Evolutionary conservation across 1,140 invertebrate species (phyloP).

Genomic region (Nasonia vitripennis): DNA sequence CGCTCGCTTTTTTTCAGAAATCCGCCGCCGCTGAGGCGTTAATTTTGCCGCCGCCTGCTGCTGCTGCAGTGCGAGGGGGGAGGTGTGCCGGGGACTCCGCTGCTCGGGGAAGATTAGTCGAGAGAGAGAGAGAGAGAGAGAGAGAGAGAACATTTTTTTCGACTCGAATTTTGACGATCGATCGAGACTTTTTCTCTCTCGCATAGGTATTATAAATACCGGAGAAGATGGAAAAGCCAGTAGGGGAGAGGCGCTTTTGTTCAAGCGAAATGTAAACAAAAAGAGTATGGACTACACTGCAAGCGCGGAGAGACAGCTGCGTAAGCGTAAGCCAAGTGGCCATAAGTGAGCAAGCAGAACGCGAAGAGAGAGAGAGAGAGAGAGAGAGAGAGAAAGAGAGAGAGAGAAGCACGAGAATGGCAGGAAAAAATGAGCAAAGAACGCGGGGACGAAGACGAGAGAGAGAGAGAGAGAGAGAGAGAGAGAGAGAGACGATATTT

Average conservation of each 20-base stretch:
- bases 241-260: not conserved
- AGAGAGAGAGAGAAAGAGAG: no score
- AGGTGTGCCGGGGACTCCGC: no score
- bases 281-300: not conserved
- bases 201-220: no score
- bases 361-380: not conserved
- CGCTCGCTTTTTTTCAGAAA: not conserved
- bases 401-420: not conserved
- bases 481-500: not conserved
- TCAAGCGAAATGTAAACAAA: not conserved
- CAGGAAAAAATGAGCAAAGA: not conserved
- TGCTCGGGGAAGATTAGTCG: not conserved
- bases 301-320: not conserved
- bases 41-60: slow-evolving; percentile 12
- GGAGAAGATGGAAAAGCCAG: no score
- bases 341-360: not conserved
- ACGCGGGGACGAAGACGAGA: no score
- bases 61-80: no score
- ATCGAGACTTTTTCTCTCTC: no score
- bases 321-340: not conserved
- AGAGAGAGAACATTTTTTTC: not conserved
- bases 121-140: not conserved
- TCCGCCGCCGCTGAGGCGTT: slow-evolving; percentile 12
- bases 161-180: not conserved
- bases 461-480: no score